Conservation (phyloP, 2,797 vertebrate genomes). For the Acanthornis magna region DNA sequence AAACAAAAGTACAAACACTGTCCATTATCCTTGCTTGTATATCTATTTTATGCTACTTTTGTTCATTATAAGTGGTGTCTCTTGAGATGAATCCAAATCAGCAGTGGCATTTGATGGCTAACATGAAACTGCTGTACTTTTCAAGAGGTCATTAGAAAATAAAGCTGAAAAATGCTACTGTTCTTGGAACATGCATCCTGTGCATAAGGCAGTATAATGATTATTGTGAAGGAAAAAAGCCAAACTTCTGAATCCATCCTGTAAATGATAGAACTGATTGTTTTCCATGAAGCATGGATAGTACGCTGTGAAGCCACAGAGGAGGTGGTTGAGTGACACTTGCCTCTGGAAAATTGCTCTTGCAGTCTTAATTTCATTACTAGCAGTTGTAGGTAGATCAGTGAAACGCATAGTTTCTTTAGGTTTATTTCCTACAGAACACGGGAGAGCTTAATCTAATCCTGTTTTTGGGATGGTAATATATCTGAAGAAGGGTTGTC, state of each 20-base stretch:
- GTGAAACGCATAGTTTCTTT: not conserved
- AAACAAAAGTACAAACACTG: not conserved
- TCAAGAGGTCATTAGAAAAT: not conserved
- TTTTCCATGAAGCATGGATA: not conserved
- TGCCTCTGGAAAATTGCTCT: not conserved
- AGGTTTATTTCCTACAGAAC: not conserved
- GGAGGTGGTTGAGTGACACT: not conserved
- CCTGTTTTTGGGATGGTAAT: not conserved
- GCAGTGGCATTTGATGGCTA: not conserved
- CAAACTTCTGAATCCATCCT: not conserved
- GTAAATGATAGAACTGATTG: not conserved
- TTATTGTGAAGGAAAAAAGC: not conserved
- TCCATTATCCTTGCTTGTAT: not conserved
- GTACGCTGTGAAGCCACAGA: not conserved
- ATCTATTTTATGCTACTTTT: not conserved
- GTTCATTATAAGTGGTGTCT: not conserved
- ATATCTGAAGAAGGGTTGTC: not conserved
- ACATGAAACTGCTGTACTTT: not conserved
- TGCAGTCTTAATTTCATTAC: not conserved
- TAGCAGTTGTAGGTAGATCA: not conserved
- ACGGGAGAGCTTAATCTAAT: not conserved
- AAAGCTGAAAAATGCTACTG: not conserved
- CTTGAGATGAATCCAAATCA: not conserved
- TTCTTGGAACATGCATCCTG: not conserved
- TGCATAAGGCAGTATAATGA: not conserved